phyloP scores from a whole-genome alignment of 2,113 vertebrate genomes.

The Cyprinodon tularosa region DNA sequence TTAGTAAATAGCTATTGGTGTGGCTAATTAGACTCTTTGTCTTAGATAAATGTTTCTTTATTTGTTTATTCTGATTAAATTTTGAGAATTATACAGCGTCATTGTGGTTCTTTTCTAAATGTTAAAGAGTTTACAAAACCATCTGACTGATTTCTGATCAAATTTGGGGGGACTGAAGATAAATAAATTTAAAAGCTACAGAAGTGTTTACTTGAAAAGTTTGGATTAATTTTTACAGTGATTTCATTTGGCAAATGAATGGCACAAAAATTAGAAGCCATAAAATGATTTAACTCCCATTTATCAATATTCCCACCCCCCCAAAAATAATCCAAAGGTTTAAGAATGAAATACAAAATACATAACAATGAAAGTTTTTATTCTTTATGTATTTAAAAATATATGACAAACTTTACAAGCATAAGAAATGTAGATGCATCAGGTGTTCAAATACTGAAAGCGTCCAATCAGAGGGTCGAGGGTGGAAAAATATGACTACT shows the following conservation, averaged over 20 bases:
- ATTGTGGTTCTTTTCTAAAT: no score
- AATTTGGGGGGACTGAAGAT: no score
- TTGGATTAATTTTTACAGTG: neutral
- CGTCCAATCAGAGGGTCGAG: neutral
- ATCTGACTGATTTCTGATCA: no score
- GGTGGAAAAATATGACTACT: neutral
- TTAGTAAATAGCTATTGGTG: no score
- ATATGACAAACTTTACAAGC: slow-evolving; percentile 18
- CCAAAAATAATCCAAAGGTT: neutral
- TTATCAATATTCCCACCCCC: neutral
- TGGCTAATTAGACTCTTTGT: no score
- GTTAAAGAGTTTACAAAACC: no score
- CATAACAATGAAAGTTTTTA: slow-evolving; percentile 38
- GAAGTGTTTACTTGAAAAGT: no score
- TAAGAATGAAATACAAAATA: slow-evolving; percentile 28
- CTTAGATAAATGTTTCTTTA: no score
- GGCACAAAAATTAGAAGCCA: neutral
- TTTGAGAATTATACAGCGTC: no score
- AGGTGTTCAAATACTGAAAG: neutral
- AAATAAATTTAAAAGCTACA: no score
- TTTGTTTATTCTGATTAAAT: no score
- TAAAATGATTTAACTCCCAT: neutral
- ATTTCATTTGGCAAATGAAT: neutral
- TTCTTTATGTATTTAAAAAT: slow-evolving; percentile 48
- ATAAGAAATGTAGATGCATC: neutral